Conservation (phyloP, 2,797 vertebrate species). For the Manis crassicaudata region DNA sequence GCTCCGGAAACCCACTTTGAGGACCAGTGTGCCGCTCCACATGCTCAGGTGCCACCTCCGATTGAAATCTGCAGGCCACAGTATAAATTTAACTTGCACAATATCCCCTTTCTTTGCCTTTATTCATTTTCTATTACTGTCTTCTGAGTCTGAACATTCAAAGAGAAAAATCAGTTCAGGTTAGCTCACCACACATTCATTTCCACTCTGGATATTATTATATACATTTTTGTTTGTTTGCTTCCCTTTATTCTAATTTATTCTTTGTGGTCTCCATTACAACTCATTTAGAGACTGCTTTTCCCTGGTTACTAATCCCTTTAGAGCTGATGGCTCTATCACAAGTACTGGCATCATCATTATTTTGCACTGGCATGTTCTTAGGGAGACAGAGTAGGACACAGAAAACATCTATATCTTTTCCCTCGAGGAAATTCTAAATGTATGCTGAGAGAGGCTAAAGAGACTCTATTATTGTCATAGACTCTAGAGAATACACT, state of each 20-base stretch:
- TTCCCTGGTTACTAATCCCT: constrained; percentile 45
- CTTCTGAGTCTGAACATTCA: constrained; percentile 5
- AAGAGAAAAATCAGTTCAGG: constrained; percentile 30
- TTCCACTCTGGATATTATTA: not conserved
- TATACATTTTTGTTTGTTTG: not conserved
- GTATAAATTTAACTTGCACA: not conserved
- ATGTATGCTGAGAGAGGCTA: not conserved
- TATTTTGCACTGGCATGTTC: constrained; percentile 5
- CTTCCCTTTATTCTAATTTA: constrained; percentile 53
- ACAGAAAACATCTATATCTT: not conserved
- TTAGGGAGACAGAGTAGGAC: not conserved
- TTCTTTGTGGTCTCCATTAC: constrained; percentile 43
- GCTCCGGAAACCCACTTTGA: not conserved
- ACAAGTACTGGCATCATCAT: not conserved
- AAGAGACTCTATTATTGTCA: not conserved
- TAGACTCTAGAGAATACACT: not conserved
- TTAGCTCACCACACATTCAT: not conserved
- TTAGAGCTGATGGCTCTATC: constrained; percentile 41
- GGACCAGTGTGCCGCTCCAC: not conserved
- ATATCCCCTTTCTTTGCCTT: not conserved
- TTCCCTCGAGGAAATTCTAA: constrained; percentile 43
- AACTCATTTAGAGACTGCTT: constrained; percentile 33
- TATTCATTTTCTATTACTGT: not conserved
- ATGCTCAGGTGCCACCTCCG: not conserved
- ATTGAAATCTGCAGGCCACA: not conserved